Evolutionary conservation across 1,140 invertebrate species (phyloP).

Genomic region (Gryon sp.): DNA sequence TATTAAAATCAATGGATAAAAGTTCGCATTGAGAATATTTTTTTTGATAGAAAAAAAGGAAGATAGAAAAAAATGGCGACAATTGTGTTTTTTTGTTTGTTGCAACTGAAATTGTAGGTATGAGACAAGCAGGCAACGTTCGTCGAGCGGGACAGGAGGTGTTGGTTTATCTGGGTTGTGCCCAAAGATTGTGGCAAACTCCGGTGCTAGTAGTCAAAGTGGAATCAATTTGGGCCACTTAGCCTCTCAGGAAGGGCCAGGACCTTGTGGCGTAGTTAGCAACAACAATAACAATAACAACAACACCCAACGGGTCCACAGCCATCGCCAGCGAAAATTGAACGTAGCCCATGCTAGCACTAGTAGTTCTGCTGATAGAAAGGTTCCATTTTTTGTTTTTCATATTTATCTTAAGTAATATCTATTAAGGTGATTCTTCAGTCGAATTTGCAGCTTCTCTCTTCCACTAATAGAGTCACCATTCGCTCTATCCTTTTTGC

Average conservation of each 20-base stretch:
- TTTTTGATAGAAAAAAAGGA: no score
- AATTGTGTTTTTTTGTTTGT: background rate
- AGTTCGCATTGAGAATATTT: no score
- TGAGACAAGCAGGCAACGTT: conserved; percentile 78
- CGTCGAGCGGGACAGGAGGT: conserved; percentile 73
- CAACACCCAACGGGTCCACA: conserved; percentile 71
- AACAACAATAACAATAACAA: conserved; percentile 59
- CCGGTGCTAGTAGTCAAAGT: conserved; percentile 70
- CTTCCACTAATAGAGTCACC: no score
- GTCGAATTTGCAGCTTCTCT: no score
- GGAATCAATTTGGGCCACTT: conserved; percentile 76
- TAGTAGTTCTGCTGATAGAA: conserved; percentile 69
- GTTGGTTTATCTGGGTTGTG: conserved; percentile 76
- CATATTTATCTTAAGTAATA: no score
- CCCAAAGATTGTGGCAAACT: conserved; percentile 75
- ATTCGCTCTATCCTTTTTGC: no score
- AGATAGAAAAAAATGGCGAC: no score
- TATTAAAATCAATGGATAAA: no score
- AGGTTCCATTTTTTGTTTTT: no score
- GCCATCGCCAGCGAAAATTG: conserved; percentile 74
- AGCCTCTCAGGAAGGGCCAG: conserved; percentile 74
- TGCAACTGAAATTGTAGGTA: conserved; percentile 72
- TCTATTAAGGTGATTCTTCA: no score
- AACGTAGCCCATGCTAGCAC: conserved; percentile 70
- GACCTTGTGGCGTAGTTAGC: conserved; percentile 70